Evolutionary conservation across 2,113 vertebrate genomes (phyloP).

Genomic region (Callorhinus ursinus): DNA sequence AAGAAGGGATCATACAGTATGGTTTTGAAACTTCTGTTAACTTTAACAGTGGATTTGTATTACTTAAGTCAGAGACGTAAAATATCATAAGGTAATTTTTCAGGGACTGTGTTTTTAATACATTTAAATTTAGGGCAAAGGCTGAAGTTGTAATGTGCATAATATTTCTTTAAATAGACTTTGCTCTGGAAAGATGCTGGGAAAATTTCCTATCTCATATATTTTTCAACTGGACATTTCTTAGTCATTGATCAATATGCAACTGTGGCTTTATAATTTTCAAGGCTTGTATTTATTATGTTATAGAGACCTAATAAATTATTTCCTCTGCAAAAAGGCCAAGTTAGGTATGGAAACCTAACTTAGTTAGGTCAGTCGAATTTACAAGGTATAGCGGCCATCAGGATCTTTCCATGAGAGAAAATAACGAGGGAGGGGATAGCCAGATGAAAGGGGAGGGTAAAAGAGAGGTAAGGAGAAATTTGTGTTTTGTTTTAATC

Average conservation of each 20-base stretch:
- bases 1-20: neutral
- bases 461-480: neutral
- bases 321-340: neutral
- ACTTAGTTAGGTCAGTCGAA: neutral
- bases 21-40: neutral
- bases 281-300: neutral
- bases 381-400: neutral
- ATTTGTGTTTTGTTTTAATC: neutral
- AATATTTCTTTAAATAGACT: neutral
- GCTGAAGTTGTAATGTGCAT: neutral
- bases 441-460: neutral
- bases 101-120: neutral
- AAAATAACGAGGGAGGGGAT: neutral
- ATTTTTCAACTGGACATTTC: neutral
- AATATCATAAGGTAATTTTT: neutral
- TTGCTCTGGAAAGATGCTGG: neutral
- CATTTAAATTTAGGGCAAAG: slow-evolving; percentile 11
- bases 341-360: neutral
- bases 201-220: neutral
- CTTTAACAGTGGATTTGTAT: slow-evolving; percentile 20
- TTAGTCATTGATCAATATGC: neutral
- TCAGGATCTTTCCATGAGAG: neutral
- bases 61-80: neutral
- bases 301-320: neutral
- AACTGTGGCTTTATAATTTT: neutral